phyloP scores from a whole-genome alignment of 1,140 invertebrate genomes.

The Daktulosphaira vitifoliae region DNA sequence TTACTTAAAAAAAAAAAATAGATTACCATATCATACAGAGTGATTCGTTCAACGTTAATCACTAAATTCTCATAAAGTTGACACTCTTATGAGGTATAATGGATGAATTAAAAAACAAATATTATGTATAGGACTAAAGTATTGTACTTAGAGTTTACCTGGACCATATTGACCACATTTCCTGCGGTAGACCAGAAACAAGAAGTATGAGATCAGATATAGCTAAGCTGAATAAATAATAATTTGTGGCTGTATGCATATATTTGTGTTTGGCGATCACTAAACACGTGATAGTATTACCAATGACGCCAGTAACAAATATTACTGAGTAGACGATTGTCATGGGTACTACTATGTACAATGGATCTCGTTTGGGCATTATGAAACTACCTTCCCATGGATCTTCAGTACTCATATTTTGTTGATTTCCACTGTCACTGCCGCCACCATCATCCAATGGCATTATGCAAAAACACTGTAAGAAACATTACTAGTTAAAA shows the following conservation, averaged over 20 bases:
- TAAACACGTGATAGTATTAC: slow-evolving; percentile 76
- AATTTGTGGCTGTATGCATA: slow-evolving; percentile 79
- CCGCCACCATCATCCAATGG: background rate
- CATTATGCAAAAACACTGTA: no score
- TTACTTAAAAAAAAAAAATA: no score
- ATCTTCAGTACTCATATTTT: slow-evolving; percentile 48
- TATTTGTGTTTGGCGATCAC: slow-evolving; percentile 71
- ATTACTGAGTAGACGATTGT: slow-evolving; percentile 66
- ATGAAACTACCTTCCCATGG: slow-evolving; percentile 47
- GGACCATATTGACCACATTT: slow-evolving; percentile 71
- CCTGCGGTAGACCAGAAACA: slow-evolving; percentile 61
- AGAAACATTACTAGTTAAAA: no score
- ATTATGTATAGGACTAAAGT: no score
- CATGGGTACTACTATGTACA: slow-evolving; percentile 52
- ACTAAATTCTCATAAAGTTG: no score
- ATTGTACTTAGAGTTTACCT: no score
- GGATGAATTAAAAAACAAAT: no score
- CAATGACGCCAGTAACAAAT: slow-evolving; percentile 69
- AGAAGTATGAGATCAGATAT: slow-evolving; percentile 79
- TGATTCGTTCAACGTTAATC: no score
- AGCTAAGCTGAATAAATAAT: slow-evolving; percentile 78
- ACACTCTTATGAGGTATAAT: no score
- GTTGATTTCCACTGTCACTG: background rate
- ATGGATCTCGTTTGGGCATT: slow-evolving; percentile 47
- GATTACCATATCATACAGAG: no score